Base-by-base conservation (phyloP, 2,797 vertebrate species). In the Enteromius argenteus region DNA sequence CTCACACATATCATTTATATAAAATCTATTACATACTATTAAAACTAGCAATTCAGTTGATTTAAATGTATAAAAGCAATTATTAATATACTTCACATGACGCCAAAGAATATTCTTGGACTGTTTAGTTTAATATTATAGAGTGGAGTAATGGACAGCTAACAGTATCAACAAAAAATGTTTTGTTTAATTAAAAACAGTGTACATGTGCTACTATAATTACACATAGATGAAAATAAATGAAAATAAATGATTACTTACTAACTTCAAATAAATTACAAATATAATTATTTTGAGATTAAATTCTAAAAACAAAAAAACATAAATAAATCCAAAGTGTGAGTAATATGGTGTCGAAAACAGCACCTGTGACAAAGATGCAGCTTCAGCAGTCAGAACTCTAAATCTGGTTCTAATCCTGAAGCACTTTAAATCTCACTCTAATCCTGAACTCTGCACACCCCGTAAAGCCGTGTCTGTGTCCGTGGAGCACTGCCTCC, bases 361-460 rank as follows among this genome's bases (percentile, higher is more conserved):
- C 19, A 58, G 64, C 49, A 77, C 62, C 46, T 80, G 49, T 68
- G 49, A 71, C 68, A 72, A 84, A 79, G 51, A 71, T 71, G 68
- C 79, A 81, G 66, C 56, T 71, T 69, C 82, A 78, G 82, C 74
- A 71, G 37, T 71, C 35, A 53, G 60, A 84, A 76, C 74, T 68
- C 49, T 46, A 84, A 84, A 84, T 84, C 82, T 78, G 74, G 35
- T 78, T 71, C 75, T 78, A 78, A 84, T 79, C 53, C 82, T 46
- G 75, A 58, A 71, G 66, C 39, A 84, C 75, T 84, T 83, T 79
- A 84, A 79, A 79, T 84, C 83, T 84, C 67, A 35, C 66, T 79
- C 39, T 84, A 84, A 72, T 79, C 75, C 66, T 84, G 83, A 84
- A 78, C 51, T 53, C 81, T 39, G 32, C 5, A 0, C 81, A 67